Evolutionary conservation across 2,113 vertebrate species (phyloP).

Genomic region (Oryzias curvinotus): DNA sequence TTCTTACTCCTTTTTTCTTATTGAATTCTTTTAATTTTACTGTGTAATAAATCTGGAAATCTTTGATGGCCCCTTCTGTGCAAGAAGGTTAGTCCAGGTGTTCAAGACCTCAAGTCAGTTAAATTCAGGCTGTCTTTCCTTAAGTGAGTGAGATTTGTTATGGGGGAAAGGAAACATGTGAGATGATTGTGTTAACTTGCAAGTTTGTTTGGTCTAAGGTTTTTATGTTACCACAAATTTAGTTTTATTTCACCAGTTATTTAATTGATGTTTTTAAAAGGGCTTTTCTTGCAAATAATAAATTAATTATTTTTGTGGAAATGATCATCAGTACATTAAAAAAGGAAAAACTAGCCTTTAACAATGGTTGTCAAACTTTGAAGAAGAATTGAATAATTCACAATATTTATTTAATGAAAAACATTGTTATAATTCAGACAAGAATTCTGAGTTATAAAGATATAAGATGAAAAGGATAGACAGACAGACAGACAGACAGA

Average conservation of each 20-base stretch:
- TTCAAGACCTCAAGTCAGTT: slow-evolving; percentile 49
- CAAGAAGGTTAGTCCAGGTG: slow-evolving; percentile 62
- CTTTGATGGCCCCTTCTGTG: slow-evolving; percentile 42
- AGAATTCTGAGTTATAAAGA: too few species aligned
- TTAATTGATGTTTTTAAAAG: too few species aligned
- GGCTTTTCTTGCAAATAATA: too few species aligned
- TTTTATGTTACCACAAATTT: neutral
- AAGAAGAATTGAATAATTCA: too few species aligned
- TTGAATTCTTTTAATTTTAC: slow-evolving; percentile 48
- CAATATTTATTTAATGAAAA: too few species aligned
- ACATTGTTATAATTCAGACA: too few species aligned
- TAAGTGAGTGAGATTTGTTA: slow-evolving; percentile 1
- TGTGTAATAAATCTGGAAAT: slow-evolving; percentile 37
- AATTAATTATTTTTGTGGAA: too few species aligned
- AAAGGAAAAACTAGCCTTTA: too few species aligned
- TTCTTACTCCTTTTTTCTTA: slow-evolving; percentile 18
- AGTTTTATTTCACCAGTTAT: neutral
- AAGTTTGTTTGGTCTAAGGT: neutral
- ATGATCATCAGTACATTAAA: too few species aligned
- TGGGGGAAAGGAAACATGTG: slow-evolving; percentile 26
- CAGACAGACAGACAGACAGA: too few species aligned
- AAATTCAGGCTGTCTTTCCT: slow-evolving; percentile 32
- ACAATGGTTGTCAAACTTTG: too few species aligned
- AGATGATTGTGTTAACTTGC: slow-evolving; percentile 17
- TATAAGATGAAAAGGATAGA: too few species aligned